phyloP scores from a whole-genome alignment of 1,140 invertebrate genomes.

The Sycophila sp. region DNA sequence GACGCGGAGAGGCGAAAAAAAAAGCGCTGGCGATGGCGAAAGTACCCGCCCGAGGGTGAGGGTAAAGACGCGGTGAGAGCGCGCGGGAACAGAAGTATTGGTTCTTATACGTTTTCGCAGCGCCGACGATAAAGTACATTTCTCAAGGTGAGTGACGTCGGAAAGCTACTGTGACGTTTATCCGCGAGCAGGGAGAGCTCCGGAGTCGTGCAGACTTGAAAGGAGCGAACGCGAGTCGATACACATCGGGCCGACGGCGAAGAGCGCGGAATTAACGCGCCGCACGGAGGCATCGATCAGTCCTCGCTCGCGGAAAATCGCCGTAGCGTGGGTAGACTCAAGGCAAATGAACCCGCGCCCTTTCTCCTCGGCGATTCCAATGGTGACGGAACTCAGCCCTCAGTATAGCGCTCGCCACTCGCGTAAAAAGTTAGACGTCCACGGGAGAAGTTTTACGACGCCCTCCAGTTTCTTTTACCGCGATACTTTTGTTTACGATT shows the following conservation, averaged over 20 bases:
- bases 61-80: not conserved
- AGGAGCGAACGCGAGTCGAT: not conserved
- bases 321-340: too few relatives aligned
- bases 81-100: not conserved
- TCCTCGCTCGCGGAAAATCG: too few relatives aligned
- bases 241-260: constrained; percentile 1
- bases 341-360: not conserved
- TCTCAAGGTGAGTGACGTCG: constrained; percentile 29
- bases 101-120: not conserved
- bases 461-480: constrained; percentile 29
- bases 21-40: too few relatives aligned
- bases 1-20: too few relatives aligned
- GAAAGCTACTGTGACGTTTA: constrained; percentile 30
- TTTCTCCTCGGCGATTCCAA: constrained; percentile 25
- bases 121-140: constrained; percentile 28
- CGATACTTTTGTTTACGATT: constrained; percentile 33
- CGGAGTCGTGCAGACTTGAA: not conserved
- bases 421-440: constrained; percentile 4
- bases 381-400: too few relatives aligned
- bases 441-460: constrained; percentile 21
- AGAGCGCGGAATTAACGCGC: not conserved
- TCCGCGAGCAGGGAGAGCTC: not conserved
- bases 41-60: not conserved
- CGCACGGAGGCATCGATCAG: not conserved
- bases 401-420: too few relatives aligned